Percentiles rank a stretch among this genome's conserved stretches.
Evolutionary conservation across 2,797 vertebrate species (phyloP).

Genomic region (Sebastes hopkinsi): DNA sequence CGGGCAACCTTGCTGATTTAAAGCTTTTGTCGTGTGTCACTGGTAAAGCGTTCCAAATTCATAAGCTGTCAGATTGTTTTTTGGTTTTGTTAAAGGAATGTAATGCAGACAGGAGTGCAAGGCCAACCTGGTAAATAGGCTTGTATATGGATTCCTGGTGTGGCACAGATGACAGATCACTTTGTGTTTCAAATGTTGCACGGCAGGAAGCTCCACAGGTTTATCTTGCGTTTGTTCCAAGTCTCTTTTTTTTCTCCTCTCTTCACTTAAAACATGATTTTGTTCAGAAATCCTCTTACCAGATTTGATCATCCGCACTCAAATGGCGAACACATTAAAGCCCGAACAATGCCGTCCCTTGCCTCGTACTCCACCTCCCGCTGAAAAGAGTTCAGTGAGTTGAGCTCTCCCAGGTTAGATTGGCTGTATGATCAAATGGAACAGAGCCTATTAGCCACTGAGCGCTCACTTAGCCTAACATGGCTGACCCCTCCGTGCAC

Average conservation of each 20-base stretch:
- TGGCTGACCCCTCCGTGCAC: slow-evolving; percentile 72
- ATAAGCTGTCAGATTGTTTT: not conserved
- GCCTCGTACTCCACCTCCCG: slow-evolving; percentile 27
- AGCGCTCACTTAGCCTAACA: slow-evolving; percentile 73
- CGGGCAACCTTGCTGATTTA: slow-evolving; percentile 21
- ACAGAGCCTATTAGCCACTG: slow-evolving; percentile 54
- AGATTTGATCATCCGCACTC: slow-evolving; percentile 49
- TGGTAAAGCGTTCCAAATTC: slow-evolving; percentile 9
- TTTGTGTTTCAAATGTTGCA: slow-evolving; percentile 4
- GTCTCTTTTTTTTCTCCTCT: not conserved
- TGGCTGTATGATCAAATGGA: slow-evolving; percentile 65
- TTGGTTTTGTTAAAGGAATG: slow-evolving; percentile 17
- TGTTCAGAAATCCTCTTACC: slow-evolving; percentile 9
- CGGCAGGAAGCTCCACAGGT: not conserved
- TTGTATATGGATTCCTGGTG: not conserved
- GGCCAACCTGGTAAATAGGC: slow-evolving; percentile 49
- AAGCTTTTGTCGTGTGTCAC: slow-evolving; percentile 11
- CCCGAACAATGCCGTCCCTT: slow-evolving; percentile 29
- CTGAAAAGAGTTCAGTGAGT: slow-evolving; percentile 31
- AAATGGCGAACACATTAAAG: slow-evolving; percentile 43
- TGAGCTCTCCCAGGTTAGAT: slow-evolving; percentile 33
- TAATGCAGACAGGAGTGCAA: slow-evolving; percentile 42
- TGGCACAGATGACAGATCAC: not conserved
- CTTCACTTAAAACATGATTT: slow-evolving; percentile 4
- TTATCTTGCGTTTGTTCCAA: not conserved